phyloP scores from a whole-genome alignment of 2,888 invertebrate genomes.

The Druceiella hillmani region DNA sequence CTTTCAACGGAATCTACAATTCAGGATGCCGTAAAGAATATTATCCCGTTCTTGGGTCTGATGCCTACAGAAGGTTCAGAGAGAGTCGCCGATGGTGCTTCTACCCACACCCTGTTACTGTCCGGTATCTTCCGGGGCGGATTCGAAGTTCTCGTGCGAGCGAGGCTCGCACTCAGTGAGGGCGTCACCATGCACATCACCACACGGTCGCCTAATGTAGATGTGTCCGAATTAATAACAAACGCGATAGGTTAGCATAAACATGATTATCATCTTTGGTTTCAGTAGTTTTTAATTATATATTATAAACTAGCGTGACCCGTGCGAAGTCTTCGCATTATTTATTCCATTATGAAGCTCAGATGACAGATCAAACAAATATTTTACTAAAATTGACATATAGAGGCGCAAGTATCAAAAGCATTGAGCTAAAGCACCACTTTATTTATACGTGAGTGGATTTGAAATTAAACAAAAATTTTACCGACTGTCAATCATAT shows the following conservation, averaged over 20 bases:
- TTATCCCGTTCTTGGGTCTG: slow-evolving; percentile 77
- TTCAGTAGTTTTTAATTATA: too few relatives aligned
- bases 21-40: slow-evolving; percentile 79
- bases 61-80: slow-evolving; percentile 82
- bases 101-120: slow-evolving; percentile 73
- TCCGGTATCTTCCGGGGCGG: slow-evolving; percentile 90
- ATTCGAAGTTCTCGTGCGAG: slow-evolving; percentile 80
- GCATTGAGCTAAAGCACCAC: too few relatives aligned
- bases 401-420: too few relatives aligned
- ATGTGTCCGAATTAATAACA: slow-evolving; percentile 81
- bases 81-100: slow-evolving; percentile 75
- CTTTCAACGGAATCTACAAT: slow-evolving; percentile 73
- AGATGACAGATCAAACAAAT: too few relatives aligned
- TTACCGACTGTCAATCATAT: too few relatives aligned
- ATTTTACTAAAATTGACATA: too few relatives aligned
- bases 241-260: slow-evolving; percentile 72
- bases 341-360: too few relatives aligned
- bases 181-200: slow-evolving; percentile 94
- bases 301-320: too few relatives aligned
- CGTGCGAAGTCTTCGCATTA: too few relatives aligned
- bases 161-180: slow-evolving; percentile 66
- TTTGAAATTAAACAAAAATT: too few relatives aligned
- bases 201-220: slow-evolving; percentile 78
- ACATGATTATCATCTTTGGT: too few relatives aligned
- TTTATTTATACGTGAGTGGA: too few relatives aligned